A percentile compares a stretch with the other conserved stretches of the same genome.
Evolutionary conservation across 2,113 vertebrate genomes (phyloP).

Genomic region (Lethenteron reissneri): DNA sequence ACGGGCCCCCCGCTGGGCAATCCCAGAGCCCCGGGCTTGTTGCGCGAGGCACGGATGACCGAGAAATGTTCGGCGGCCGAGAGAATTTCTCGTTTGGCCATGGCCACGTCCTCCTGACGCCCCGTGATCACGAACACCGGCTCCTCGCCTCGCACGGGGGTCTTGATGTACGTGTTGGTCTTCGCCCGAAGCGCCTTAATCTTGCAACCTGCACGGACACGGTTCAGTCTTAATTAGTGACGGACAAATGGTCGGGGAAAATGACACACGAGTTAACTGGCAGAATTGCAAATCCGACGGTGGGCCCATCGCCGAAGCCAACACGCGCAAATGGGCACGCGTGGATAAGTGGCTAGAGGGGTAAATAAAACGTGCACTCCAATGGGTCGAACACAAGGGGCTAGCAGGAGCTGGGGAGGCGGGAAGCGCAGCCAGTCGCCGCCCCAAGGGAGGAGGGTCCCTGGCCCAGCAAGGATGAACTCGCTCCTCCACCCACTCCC

Average conservation of each 20-base stretch:
- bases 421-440: no score
- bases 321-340: neutral
- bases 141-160: conserved; percentile 68
- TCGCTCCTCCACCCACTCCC: no score
- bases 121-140: conserved; percentile 83
- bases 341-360: neutral
- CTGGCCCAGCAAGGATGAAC: no score
- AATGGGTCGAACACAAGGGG: neutral
- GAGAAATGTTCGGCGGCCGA: conserved; percentile 87
- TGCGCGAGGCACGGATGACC: conserved; percentile 69
- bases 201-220: conserved; percentile 49
- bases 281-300: no score
- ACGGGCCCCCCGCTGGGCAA: conserved; percentile 18
- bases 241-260: no score
- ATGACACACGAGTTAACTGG: no score
- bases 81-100: conserved; percentile 83
- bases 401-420: neutral
- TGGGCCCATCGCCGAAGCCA: no score
- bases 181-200: conserved; percentile 89
- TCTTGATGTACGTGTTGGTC: conserved; percentile 99
- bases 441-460: no score
- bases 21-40: conserved; percentile 33
- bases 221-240: neutral
- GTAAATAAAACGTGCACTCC: neutral
- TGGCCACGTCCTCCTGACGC: conserved; percentile 76